Evolutionary conservation across 23 tunicate species (phyloP), one percentile per base, ranked within the genome.

Genomic region (Halocynthia aurantium): DNA sequence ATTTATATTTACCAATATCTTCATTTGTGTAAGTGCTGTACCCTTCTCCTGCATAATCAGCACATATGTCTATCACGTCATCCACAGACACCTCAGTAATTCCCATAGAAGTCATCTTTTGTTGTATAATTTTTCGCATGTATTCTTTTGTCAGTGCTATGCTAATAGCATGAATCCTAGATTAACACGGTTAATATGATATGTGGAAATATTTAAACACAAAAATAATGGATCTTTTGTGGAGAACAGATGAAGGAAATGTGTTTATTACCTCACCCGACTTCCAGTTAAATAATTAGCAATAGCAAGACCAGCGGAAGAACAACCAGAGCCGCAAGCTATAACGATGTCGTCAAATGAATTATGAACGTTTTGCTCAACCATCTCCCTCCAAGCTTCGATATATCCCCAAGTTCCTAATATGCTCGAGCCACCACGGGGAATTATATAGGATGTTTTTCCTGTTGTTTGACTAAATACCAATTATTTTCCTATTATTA

Each of bases 261-360:
- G 15, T 58, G 63, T 2, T 15, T 58, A 72, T 77, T 65, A 83
- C 87, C 81, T 85, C 12, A 81, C n/a, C 67, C 80, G 82, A 49
- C 80, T 73, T 10, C 89, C 98, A 8, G 88, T 87, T 8, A 89
- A 73, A 77, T 81, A 77, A 50, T 93, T 93, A 6, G 81, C 89
- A 76, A 93, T 76, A 6, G 94, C 85, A n/a, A 93, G 62, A 1
- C 88, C 98, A 22, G 88, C 78, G 12, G 77, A 53, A 18, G 90
- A 69, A 7, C 98, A 95, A 61, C 94, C 94, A 76, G 88, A 87
- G 10, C 98, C 98, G 57, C 86, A 83, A 40, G 93, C 82, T 6
- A 93, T 75, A 17, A 93, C 85, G 10, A 93, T 66, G 51, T 93
- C 98, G 62, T 84, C 84, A 57, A 78, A 57, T 8, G 60, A 12